phyloP scores from a whole-genome alignment of 2,113 vertebrate genomes.

The Colinus virginianus region DNA sequence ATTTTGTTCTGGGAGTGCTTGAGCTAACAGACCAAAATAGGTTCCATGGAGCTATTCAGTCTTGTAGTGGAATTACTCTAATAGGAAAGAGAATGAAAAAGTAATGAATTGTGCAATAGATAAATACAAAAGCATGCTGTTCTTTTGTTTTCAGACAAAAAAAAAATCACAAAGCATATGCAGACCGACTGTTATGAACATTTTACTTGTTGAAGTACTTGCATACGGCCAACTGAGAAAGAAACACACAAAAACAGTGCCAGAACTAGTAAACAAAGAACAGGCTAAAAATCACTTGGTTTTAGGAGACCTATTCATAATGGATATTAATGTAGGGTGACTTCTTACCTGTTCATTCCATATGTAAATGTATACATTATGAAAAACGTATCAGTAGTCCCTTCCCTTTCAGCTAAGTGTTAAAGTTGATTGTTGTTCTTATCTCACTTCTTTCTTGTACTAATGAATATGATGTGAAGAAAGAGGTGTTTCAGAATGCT shows the following conservation, averaged over 20 bases:
- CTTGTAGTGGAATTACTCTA: conserved; percentile 21
- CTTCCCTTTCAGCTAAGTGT: background rate
- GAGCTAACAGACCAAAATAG: conserved; percentile 35
- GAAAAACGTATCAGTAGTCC: background rate
- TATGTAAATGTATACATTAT: background rate
- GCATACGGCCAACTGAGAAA: background rate
- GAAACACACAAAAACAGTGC: background rate
- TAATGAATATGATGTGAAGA: background rate
- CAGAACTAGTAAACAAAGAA: background rate
- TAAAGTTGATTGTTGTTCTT: background rate
- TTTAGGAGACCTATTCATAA: background rate
- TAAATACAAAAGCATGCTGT: background rate
- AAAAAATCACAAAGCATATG: background rate
- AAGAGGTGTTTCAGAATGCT: background rate
- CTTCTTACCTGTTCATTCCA: background rate
- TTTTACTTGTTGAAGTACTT: conserved; percentile 12
- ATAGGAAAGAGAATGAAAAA: background rate
- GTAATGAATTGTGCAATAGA: conserved; percentile 40
- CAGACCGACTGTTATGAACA: background rate
- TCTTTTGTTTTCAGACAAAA: background rate
- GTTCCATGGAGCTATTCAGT: conserved; percentile 50
- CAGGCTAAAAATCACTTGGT: background rate
- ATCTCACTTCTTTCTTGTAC: background rate
- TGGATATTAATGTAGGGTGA: background rate
- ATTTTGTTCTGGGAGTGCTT: background rate